Conservation (phyloP, 2,113 vertebrate genomes). For the Lonchura striata region DNA sequence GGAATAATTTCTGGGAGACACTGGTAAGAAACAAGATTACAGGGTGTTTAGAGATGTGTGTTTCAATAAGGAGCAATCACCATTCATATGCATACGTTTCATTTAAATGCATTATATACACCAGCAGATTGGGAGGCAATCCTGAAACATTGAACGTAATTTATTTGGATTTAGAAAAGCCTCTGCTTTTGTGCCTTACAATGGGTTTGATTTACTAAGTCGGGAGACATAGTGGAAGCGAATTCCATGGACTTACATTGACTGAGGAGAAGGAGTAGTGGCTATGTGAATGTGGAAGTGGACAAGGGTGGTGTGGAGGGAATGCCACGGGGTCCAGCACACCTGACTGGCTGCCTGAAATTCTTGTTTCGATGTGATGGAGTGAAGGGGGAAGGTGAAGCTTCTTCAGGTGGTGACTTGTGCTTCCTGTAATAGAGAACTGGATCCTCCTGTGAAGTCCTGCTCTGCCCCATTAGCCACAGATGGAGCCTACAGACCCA, state of each 20-base stretch:
- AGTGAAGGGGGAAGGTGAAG: not conserved
- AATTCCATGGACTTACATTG: conserved; percentile 29
- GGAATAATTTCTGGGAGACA: conserved; percentile 63
- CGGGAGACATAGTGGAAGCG: not conserved
- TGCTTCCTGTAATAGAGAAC: not conserved
- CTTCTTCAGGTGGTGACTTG: not conserved
- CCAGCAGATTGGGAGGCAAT: conserved; percentile 63
- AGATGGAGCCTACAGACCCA: not conserved
- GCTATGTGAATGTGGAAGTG: not conserved
- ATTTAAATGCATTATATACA: conserved; percentile 67
- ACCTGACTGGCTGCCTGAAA: not conserved
- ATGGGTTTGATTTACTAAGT: conserved; percentile 63
- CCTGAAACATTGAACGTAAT: conserved; percentile 56
- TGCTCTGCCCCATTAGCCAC: not conserved
- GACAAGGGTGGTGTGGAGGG: not conserved
- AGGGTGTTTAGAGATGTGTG: conserved; percentile 57
- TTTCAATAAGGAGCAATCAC: conserved; percentile 68
- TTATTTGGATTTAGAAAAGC: conserved; percentile 65
- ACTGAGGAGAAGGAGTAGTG: not conserved
- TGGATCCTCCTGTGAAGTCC: not conserved
- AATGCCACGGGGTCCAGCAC: not conserved
- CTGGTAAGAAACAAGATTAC: conserved; percentile 60
- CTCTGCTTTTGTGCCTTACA: conserved; percentile 58
- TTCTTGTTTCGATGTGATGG: not conserved
- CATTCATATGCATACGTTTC: conserved; percentile 70